Conservation (phyloP, 2,797 vertebrate species). For the Manis javanica region DNA sequence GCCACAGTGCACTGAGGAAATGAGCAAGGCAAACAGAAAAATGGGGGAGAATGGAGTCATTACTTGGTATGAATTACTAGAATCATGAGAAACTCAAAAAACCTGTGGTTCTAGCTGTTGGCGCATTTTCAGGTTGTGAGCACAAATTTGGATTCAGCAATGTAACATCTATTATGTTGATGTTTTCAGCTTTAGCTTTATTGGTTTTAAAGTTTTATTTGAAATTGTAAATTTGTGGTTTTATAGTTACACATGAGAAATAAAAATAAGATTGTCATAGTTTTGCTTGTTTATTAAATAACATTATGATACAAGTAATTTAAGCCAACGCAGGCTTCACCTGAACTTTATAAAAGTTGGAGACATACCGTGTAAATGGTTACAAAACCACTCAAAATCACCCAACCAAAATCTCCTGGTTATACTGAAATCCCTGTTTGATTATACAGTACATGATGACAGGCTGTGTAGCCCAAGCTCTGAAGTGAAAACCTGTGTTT, state of each 20-base stretch:
- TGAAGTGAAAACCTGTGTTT: neutral
- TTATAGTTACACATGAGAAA: neutral
- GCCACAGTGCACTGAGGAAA: neutral
- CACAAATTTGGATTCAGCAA: neutral
- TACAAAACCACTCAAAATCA: neutral
- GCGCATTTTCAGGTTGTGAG: neutral
- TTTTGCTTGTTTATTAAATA: conserved; percentile 32
- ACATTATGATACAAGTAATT: neutral
- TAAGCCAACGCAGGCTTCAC: neutral
- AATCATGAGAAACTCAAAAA: neutral
- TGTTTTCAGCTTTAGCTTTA: neutral
- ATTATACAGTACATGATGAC: neutral
- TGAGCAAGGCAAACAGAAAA: neutral
- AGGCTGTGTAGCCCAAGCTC: neutral
- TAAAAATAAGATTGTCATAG: neutral
- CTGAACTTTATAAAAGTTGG: neutral
- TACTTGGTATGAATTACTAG: rapidly evolving
- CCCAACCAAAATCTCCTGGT: neutral
- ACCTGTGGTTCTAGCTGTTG: neutral
- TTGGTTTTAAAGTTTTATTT: conserved; percentile 4
- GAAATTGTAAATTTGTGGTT: neutral
- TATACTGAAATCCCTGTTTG: neutral
- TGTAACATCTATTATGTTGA: neutral
- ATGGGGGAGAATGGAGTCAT: neutral
- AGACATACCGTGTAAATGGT: neutral